Evolutionary conservation across 1,140 invertebrate genomes (phyloP).

Genomic region (Drosophila kepulauana): DNA sequence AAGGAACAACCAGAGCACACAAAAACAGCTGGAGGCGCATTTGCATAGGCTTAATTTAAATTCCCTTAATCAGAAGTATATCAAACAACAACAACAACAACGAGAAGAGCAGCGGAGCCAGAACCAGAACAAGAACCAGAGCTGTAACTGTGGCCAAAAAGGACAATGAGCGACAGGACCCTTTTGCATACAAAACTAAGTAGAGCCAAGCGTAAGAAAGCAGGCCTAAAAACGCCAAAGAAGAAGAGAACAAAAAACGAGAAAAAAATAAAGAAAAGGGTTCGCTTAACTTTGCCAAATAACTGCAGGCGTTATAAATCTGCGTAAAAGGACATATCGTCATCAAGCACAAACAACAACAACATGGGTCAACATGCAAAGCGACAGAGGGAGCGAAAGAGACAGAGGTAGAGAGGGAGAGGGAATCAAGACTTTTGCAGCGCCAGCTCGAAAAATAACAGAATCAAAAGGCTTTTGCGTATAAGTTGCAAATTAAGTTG

Average conservation of each 20-base stretch:
- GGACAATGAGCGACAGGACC: conserved; percentile 71
- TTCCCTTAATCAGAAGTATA: conserved; percentile 76
- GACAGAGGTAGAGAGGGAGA: background rate
- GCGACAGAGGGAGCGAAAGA: background rate
- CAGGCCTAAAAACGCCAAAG: background rate
- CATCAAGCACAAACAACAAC: conserved; percentile 41
- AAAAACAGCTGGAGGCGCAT: conserved; percentile 71
- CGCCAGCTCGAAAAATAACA: conserved; percentile 61
- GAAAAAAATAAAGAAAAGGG: conserved; percentile 57
- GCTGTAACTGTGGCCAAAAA: conserved; percentile 43
- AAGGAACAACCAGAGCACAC: conserved; percentile 14
- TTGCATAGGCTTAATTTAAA: conserved; percentile 84
- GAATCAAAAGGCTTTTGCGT: conserved; percentile 82
- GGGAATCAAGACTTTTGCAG: conserved; percentile 33
- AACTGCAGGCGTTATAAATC: conserved; percentile 72
- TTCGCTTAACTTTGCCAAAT: conserved; percentile 76
- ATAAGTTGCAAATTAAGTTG: conserved; percentile 84
- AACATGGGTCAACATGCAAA: conserved; percentile 12
- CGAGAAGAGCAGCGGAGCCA: background rate
- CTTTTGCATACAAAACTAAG: conserved; percentile 60
- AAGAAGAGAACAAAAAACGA: background rate
- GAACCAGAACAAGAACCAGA: background rate
- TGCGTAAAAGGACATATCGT: conserved; percentile 52
- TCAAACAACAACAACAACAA: conserved; percentile 47
- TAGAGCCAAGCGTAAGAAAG: conserved; percentile 13